Conservation (phyloP, 2,888 invertebrate species). For the Lasius fuliginosus region DNA sequence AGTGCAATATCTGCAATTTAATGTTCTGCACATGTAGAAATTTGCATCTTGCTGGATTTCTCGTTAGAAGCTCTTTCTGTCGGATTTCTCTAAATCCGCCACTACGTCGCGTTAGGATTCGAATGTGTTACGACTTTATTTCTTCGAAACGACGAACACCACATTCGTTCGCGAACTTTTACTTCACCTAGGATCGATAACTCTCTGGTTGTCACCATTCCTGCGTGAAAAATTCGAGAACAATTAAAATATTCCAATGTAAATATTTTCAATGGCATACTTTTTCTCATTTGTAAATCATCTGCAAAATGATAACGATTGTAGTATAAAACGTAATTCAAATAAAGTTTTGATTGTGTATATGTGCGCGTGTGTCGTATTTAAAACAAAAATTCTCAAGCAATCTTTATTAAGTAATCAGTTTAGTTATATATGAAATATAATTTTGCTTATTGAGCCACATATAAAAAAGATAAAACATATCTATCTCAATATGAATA, state of each 20-base stretch:
- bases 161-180: conserved; percentile 30
- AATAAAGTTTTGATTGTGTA: not conserved
- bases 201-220: conserved; percentile 29
- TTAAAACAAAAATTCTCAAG: conserved; percentile 12
- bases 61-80: conserved; percentile 3
- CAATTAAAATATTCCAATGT: conserved; percentile 48
- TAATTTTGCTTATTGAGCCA: not conserved
- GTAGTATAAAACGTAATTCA: not conserved
- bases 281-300: conserved; percentile 37
- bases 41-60: not conserved
- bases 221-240: conserved; percentile 3
- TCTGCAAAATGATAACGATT: conserved; percentile 23
- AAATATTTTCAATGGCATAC: conserved; percentile 39
- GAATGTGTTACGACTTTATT: conserved; percentile 42
- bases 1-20: not conserved
- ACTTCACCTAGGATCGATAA: conserved; percentile 36
- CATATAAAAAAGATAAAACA: not conserved
- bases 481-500: not conserved
- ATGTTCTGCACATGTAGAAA: not conserved
- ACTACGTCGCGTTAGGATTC: conserved; percentile 21
- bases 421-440: conserved; percentile 4
- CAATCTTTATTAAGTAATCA: not conserved
- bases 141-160: conserved; percentile 30
- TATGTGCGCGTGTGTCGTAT: too few relatives aligned
- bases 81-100: conserved; percentile 13